Percentiles rank a stretch among this genome's conserved stretches.
phyloP scores from a whole-genome alignment of 2,113 vertebrate genomes.

The Ochotona curzoniae region DNA sequence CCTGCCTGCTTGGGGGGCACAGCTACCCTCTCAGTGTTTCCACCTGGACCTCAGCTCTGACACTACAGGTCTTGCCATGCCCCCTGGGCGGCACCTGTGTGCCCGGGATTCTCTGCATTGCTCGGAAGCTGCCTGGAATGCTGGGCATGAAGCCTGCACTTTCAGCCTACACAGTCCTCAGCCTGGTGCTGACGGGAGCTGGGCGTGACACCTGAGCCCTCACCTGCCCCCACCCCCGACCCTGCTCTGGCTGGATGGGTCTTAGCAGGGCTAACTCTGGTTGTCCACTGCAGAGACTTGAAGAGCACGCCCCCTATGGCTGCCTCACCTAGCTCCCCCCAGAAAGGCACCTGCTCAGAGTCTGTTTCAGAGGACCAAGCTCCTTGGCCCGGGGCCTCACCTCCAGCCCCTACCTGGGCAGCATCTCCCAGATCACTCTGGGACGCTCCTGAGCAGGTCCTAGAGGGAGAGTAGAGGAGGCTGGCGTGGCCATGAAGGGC shows the following conservation, averaged over 20 bases:
- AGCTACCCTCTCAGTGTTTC: not conserved
- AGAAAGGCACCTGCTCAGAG: not conserved
- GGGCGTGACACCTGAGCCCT: too few species aligned
- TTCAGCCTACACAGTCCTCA: too few species aligned
- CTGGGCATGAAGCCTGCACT: too few species aligned
- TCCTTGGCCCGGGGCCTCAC: not conserved
- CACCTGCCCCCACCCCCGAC: not conserved
- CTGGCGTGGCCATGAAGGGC: not conserved
- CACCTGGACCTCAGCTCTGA: too few species aligned
- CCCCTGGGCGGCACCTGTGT: too few species aligned
- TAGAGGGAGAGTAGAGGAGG: too few species aligned
- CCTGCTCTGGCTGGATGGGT: too few species aligned
- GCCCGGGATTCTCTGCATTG: too few species aligned
- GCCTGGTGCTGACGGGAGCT: too few species aligned
- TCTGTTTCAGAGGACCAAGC: not conserved
- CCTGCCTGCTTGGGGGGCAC: not conserved
- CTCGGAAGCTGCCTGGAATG: too few species aligned
- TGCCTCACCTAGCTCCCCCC: too few species aligned
- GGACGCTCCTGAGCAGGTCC: too few species aligned
- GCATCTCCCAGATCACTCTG: not conserved
- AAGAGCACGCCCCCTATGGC: not conserved
- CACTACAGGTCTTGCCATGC: accelerated
- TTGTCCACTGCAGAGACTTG: not conserved
- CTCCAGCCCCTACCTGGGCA: not conserved
- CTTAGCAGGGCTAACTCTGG: not conserved